Evolutionary conservation across 2,888 invertebrate species (phyloP).

Genomic region (Anoncus sp.): DNA sequence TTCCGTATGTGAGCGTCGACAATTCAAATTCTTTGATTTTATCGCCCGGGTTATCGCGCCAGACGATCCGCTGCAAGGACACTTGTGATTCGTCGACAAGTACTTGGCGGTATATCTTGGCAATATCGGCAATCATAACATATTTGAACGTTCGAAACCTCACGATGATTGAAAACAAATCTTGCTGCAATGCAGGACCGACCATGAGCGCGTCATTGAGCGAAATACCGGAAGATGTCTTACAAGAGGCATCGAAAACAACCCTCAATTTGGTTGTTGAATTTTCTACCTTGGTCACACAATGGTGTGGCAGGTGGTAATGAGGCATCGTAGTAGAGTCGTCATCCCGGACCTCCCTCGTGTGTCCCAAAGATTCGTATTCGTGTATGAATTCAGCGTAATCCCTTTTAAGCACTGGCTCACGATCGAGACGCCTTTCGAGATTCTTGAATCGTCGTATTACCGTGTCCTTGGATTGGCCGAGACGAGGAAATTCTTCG

Average conservation of each 20-base stretch:
- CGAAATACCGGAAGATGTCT: slow-evolving; percentile 33
- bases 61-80: slow-evolving; percentile 64
- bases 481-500: slow-evolving; percentile 1
- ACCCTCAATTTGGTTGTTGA: slow-evolving; percentile 9
- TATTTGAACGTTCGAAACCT: slow-evolving; percentile 19
- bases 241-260: slow-evolving; percentile 9
- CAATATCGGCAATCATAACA: slow-evolving; percentile 66
- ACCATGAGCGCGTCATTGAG: slow-evolving; percentile 18
- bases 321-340: neutral
- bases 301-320: neutral
- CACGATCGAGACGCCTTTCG: slow-evolving; percentile 6
- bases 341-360: neutral
- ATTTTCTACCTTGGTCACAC: neutral
- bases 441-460: slow-evolving; percentile 11
- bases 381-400: slow-evolving; percentile 43
- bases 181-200: slow-evolving; percentile 12
- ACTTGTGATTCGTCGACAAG: slow-evolving; percentile 53
- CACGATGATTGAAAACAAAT: slow-evolving; percentile 22
- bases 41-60: slow-evolving; percentile 51
- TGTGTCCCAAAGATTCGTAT: slow-evolving; percentile 27
- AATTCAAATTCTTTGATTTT: slow-evolving; percentile 55
- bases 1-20: slow-evolving; percentile 60
- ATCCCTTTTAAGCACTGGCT: slow-evolving; percentile 9
- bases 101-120: slow-evolving; percentile 71
- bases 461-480: slow-evolving; percentile 22